These are phyloP conservation scores for Pseudonaja textilis DNA, from an alignment of 2,113 vertebrate species.

Conservation along the genomic window DNA sequence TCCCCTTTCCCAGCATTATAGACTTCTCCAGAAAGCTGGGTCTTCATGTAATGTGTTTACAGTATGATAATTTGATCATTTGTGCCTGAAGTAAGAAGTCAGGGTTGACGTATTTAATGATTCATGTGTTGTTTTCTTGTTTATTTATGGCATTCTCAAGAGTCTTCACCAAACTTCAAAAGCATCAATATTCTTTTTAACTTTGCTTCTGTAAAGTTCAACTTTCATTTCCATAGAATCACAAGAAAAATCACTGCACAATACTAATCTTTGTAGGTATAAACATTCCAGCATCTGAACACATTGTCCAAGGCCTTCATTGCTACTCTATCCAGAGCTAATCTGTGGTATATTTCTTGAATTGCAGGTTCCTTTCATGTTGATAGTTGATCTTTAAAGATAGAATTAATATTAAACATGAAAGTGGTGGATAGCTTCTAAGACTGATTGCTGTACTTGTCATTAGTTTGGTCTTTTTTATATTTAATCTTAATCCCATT, in stretches of 20 bases:
- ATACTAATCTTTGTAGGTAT: neutral
- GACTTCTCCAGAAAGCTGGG: neutral
- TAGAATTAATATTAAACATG: neutral
- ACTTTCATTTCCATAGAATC: neutral
- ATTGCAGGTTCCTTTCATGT: neutral
- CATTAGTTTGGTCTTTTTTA: neutral
- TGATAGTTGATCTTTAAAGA: neutral
- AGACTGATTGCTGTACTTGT: neutral
- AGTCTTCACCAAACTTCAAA: neutral
- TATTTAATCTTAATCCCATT: neutral
- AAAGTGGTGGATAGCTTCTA: neutral
- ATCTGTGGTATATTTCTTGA: neutral
- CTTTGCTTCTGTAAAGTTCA: neutral
- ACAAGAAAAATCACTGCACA: neutral
- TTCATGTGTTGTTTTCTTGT: neutral
- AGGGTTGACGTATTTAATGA: neutral
- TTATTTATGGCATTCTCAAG: neutral
- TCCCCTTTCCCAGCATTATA: neutral
- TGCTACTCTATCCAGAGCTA: neutral
- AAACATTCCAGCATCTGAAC: neutral
- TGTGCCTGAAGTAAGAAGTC: neutral
- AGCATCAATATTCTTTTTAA: neutral
- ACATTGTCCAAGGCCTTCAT: neutral
- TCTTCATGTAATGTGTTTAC: neutral
- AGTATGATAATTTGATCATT: neutral